Conservation (phyloP, 2,888 invertebrate species). For the Noctua comes region DNA sequence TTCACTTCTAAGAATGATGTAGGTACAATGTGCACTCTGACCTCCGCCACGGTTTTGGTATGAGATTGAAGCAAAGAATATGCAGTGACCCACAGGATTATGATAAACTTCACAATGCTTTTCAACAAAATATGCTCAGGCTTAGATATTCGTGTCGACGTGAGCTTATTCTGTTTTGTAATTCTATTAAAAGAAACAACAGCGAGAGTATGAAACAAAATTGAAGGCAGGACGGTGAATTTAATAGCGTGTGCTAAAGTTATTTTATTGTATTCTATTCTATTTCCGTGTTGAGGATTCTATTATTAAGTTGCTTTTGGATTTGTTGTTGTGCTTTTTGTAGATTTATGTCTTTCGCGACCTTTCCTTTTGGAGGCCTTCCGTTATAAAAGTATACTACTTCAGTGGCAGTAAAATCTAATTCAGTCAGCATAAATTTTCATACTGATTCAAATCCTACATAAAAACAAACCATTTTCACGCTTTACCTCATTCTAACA, state of each 20-base stretch:
- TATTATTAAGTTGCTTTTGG: slow-evolving; percentile 22
- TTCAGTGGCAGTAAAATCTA: slow-evolving; percentile 1
- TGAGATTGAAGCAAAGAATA: slow-evolving; percentile 76
- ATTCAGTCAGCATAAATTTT: not conserved
- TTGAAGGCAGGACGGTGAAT: slow-evolving; percentile 11
- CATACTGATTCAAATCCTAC: slow-evolving; percentile 1
- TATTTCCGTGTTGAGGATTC: slow-evolving; percentile 39
- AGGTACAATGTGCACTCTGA: slow-evolving; percentile 77
- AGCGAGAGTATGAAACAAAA: slow-evolving; percentile 20
- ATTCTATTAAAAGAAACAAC: slow-evolving; percentile 34
- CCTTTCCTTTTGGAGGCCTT: not conserved
- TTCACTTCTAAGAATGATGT: slow-evolving; percentile 78
- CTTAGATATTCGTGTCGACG: slow-evolving; percentile 46
- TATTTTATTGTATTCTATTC: slow-evolving; percentile 10
- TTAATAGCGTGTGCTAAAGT: slow-evolving; percentile 28
- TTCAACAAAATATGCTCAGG: slow-evolving; percentile 57
- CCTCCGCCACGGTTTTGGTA: slow-evolving; percentile 71
- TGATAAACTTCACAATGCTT: slow-evolving; percentile 67
- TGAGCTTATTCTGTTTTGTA: slow-evolving; percentile 35
- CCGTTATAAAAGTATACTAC: not conserved
- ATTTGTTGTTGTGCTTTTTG: not conserved
- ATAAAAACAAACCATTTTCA: slow-evolving; percentile 17
- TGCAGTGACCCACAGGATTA: slow-evolving; percentile 72
- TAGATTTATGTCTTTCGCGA: not conserved
- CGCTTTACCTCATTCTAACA: slow-evolving; percentile 21